Percentiles rank a stretch among this genome's conserved stretches.
Conservation (phyloP, 1,140 invertebrate genomes). For the Drosophila guanche region DNA sequence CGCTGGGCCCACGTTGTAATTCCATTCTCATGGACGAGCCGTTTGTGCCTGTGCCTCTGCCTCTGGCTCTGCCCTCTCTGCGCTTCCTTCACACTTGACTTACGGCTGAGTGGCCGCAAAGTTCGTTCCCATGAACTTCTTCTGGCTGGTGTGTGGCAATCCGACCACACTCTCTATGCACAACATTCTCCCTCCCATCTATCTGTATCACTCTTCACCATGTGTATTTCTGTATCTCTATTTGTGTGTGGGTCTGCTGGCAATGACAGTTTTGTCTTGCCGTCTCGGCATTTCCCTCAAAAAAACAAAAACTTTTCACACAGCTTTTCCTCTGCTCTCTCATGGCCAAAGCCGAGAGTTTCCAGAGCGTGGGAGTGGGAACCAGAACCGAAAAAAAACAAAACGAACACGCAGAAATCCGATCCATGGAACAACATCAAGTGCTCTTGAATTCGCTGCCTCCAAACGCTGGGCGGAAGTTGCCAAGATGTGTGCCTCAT, state of each 20-base stretch:
- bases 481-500: conserved; percentile 40
- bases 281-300: conserved; percentile 36
- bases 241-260: conserved; percentile 43
- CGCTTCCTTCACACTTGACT: conserved; percentile 61
- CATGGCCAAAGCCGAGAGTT: conserved; percentile 29
- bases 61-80: not conserved
- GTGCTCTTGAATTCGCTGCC: conserved; percentile 56
- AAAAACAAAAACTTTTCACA: conserved; percentile 51
- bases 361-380: conserved; percentile 72
- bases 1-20: conserved; percentile 20
- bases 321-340: conserved; percentile 66
- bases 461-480: conserved; percentile 61
- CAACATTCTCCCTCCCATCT: conserved; percentile 41
- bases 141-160: conserved; percentile 46
- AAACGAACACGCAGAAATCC: conserved; percentile 29
- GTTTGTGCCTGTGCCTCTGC: no score
- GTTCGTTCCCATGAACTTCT: conserved; percentile 77
- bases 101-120: conserved; percentile 32
- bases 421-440: conserved; percentile 60
- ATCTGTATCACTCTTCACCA: not conserved
- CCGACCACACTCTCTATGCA: conserved; percentile 48
- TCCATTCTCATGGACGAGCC: not conserved
- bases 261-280: conserved; percentile 58
- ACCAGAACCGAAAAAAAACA: conserved; percentile 29
- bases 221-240: conserved; percentile 9